Base-by-base conservation (phyloP, 2,888 invertebrate genomes). In the Nomada goodeniana region DNA sequence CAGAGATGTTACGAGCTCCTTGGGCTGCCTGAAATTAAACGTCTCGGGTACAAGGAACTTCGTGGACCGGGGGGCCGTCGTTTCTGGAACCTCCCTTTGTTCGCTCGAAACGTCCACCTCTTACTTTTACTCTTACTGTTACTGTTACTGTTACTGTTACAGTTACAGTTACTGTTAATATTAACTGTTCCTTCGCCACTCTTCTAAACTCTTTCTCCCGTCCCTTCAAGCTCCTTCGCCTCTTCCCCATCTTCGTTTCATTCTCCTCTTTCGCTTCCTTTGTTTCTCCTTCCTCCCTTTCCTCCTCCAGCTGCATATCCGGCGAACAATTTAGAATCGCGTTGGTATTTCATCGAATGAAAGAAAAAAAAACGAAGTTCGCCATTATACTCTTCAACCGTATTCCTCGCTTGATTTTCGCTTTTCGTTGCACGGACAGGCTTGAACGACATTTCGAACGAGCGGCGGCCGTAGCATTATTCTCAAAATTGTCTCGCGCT, bases 11-110 rank as follows among this genome's bases (percentile, higher is more conserved):
- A 80, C 84, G 80, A 83, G 84, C 87, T 85, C 78, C 80, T 82
- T 80, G 77, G 79, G 80, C 82, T 82, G 88, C 78, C 84, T 83
- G 86, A 88, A 89, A 88, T 87, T 88, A 88, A 88, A 86, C 82
- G 85, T 84, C 80, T 84, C 80, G 84, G 78, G 83, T 86, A 89
- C 85, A 83, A 86, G 84, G 69, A 85, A 36, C 36, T 36, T 36
- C 36, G 36, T 36, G 87, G 71, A 69, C 64, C 61, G 72, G 76
- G 76, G 76, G 78, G 59, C 83, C 77, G 82, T 67, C 83, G 80
- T 82, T 84, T 79, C 80, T 79, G 71, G 59, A 75, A 60, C 75
- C 72, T 76, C 76, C 69, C 55, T 64, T 69, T 79, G 69, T 26
- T 60, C 85, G 50, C 80, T 74, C 74, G 76, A 72, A 83, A 78